Percentiles rank a stretch among this genome's conserved stretches.
Evolutionary conservation across 2,888 invertebrate species (phyloP).

Genomic region (Pammene aurita): DNA sequence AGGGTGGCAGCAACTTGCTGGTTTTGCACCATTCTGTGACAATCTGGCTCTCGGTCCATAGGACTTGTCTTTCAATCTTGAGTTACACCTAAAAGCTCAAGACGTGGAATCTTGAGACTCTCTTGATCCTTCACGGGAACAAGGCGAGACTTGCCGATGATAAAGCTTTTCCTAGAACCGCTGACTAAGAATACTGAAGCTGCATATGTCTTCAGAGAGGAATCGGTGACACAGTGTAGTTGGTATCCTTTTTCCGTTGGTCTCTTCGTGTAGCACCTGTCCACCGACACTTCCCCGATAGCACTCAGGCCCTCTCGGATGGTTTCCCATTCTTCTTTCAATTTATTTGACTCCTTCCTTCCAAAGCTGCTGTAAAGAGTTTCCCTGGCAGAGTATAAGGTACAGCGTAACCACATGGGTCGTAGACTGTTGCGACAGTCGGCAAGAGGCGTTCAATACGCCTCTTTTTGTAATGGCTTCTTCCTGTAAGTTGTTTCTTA

Average conservation of each 20-base stretch:
- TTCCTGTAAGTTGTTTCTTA: neutral
- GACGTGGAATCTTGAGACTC: neutral
- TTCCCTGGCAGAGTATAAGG: neutral
- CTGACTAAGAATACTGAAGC: too few relatives aligned
- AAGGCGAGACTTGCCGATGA: conserved; percentile 14
- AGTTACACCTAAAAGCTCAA: neutral
- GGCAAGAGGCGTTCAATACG: too few relatives aligned
- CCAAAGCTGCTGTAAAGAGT: conserved; percentile 6
- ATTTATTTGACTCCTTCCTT: neutral
- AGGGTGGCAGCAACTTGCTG: conserved; percentile 23
- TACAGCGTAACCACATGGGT: conserved; percentile 12
- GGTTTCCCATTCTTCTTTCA: neutral
- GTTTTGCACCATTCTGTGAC: conserved; percentile 21
- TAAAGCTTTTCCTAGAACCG: too few relatives aligned
- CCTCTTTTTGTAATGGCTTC: conserved; percentile 1
- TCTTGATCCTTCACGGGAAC: neutral
- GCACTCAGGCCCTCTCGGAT: too few relatives aligned
- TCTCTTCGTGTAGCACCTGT: too few relatives aligned
- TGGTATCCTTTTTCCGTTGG: too few relatives aligned
- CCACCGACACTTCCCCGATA: too few relatives aligned
- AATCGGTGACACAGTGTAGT: too few relatives aligned
- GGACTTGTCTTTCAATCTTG: neutral
- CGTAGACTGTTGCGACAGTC: neutral
- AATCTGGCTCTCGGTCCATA: conserved; percentile 30
- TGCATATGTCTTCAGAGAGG: too few relatives aligned